Evolutionary conservation across 2,797 vertebrate genomes (phyloP).

Genomic region (Ptychobarbus kaznakovi): DNA sequence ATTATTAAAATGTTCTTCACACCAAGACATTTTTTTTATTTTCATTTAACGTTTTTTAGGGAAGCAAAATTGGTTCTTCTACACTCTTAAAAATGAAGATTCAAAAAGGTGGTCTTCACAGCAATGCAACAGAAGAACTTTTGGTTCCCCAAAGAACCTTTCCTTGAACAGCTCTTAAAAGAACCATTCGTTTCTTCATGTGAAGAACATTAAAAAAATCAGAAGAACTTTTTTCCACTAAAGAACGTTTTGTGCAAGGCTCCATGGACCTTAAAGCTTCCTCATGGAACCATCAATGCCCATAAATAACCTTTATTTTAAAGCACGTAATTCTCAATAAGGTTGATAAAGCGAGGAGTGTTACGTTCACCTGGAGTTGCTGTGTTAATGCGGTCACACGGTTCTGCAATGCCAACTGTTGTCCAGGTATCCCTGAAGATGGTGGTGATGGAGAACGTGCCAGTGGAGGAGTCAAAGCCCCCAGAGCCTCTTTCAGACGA

Average conservation of each 20-base stretch:
- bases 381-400: constrained; percentile 80
- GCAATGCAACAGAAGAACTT: background rate
- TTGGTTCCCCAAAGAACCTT: background rate
- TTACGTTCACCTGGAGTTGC: constrained; percentile 80
- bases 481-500: constrained; percentile 89
- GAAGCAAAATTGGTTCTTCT: background rate
- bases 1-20: background rate
- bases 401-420: constrained; percentile 79
- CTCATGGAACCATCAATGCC: background rate
- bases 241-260: background rate
- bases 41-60: no score
- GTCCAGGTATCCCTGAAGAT: constrained; percentile 75
- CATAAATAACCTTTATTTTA: background rate
- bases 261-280: background rate
- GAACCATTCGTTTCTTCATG: background rate
- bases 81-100: background rate
- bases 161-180: background rate
- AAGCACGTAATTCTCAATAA: background rate
- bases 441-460: constrained; percentile 70
- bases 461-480: constrained; percentile 75
- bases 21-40: background rate
- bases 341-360: background rate
- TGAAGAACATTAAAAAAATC: background rate
- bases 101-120: background rate
- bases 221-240: background rate